Conservation (phyloP, 2,113 vertebrate genomes). For the Epinephelus moara region DNA sequence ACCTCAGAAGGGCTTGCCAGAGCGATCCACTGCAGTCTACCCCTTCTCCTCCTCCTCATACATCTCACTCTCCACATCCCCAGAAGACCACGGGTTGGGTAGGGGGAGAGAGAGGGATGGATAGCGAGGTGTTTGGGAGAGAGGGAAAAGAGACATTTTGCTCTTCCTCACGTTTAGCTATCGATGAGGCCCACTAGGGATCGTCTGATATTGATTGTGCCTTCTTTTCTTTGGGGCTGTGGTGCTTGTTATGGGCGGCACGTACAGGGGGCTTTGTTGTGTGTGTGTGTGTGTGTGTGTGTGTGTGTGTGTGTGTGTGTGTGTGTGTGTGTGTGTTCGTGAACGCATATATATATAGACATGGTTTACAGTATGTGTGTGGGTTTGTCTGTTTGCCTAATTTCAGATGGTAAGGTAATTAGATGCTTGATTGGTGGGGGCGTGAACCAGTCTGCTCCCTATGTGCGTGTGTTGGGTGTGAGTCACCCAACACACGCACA, state of each 20-base stretch:
- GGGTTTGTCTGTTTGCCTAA: constrained; percentile 17
- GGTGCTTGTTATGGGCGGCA: constrained; percentile 77
- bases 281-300: background rate
- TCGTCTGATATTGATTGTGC: constrained; percentile 83
- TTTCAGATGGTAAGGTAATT: constrained; percentile 61
- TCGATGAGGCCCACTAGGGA: constrained; percentile 77
- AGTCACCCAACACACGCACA: constrained; percentile 56
- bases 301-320: constrained; percentile 2
- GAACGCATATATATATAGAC: background rate
- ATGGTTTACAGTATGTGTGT: background rate
- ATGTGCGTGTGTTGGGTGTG: constrained; percentile 44
- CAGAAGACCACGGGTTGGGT: constrained; percentile 66
- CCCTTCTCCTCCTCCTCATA: constrained; percentile 68
- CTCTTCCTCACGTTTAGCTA: constrained; percentile 81
- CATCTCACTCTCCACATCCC: constrained; percentile 63
- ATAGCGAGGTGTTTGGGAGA: constrained; percentile 54
- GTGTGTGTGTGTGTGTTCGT: background rate
- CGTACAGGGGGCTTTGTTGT: constrained; percentile 64
- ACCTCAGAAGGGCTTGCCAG: constrained; percentile 70
- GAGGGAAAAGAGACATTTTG: constrained; percentile 68
- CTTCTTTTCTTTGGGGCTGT: constrained; percentile 73
- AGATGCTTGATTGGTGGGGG: constrained; percentile 64
- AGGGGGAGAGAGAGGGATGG: constrained; percentile 54
- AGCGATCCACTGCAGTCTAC: constrained; percentile 73
- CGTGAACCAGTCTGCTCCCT: constrained; percentile 43